Conservation (phyloP, 1,140 invertebrate species). For the Gyrodactylus bullatarudis region DNA sequence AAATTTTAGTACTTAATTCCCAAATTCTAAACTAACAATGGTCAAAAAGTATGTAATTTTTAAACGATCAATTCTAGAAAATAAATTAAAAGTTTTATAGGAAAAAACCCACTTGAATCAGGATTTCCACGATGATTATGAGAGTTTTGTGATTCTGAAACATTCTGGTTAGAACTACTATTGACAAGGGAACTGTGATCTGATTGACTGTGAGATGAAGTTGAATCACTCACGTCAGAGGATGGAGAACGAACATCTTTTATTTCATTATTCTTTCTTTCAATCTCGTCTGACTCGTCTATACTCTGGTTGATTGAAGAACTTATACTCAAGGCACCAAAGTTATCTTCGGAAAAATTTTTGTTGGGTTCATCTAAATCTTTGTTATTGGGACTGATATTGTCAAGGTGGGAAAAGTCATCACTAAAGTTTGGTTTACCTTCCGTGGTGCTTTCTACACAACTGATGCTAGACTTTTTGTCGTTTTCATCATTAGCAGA, state of each 20-base stretch:
- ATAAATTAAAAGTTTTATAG: too few relatives aligned
- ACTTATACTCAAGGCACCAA: background rate
- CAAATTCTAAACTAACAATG: too few relatives aligned
- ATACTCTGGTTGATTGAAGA: background rate
- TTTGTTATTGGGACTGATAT: background rate
- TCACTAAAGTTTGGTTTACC: background rate
- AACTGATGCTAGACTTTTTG: too few relatives aligned
- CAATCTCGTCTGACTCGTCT: background rate
- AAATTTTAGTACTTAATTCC: too few relatives aligned
- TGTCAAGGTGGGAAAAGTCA: background rate
- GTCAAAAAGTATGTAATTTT: too few relatives aligned
- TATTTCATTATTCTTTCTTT: background rate
- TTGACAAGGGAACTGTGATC: background rate
- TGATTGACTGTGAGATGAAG: background rate
- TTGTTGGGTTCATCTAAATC: background rate
- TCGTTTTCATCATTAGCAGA: background rate
- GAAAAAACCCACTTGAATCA: too few relatives aligned
- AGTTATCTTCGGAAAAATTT: background rate
- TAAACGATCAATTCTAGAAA: too few relatives aligned
- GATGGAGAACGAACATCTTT: background rate
- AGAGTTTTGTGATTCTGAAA: background rate
- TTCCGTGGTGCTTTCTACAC: background rate
- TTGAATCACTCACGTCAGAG: background rate
- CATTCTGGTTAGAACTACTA: background rate
- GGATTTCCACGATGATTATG: too few relatives aligned